phyloP scores from a whole-genome alignment of 2,797 vertebrate genomes.

The Aeoliscus strigatus region DNA sequence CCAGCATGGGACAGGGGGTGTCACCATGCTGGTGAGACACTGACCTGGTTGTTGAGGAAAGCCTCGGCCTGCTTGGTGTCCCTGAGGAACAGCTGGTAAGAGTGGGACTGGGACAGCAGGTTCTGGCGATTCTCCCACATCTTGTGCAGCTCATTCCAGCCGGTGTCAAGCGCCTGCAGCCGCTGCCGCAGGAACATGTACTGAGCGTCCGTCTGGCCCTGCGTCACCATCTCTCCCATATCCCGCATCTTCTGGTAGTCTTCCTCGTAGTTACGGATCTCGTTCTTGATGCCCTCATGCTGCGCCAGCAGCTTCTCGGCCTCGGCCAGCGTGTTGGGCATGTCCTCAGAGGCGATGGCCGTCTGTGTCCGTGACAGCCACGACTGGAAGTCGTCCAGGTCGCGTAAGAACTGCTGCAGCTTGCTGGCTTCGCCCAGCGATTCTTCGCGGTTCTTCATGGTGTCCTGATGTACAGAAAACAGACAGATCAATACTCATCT shows the following conservation, averaged over 20 bases:
- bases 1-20: too few species aligned
- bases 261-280: constrained; percentile 87
- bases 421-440: constrained; percentile 88
- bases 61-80: constrained; percentile 91
- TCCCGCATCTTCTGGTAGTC: constrained; percentile 86
- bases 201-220: constrained; percentile 87
- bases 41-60: constrained; percentile 92
- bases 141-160: constrained; percentile 89
- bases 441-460: constrained; percentile 87
- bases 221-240: constrained; percentile 86
- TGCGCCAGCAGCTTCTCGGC: constrained; percentile 85
- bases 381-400: constrained; percentile 89
- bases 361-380: constrained; percentile 91
- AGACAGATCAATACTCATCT: too few species aligned
- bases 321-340: constrained; percentile 83
- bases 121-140: constrained; percentile 94
- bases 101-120: constrained; percentile 84
- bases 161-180: constrained; percentile 86
- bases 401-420: constrained; percentile 89
- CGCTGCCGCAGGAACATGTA: constrained; percentile 87
- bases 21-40: too few species aligned
- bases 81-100: constrained; percentile 88
- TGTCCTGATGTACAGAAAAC: too few species aligned
- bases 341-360: constrained; percentile 88
- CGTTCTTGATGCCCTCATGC: constrained; percentile 86